Base-by-base conservation (phyloP, 2,113 vertebrate genomes). In the Oryzias melastigma region DNA sequence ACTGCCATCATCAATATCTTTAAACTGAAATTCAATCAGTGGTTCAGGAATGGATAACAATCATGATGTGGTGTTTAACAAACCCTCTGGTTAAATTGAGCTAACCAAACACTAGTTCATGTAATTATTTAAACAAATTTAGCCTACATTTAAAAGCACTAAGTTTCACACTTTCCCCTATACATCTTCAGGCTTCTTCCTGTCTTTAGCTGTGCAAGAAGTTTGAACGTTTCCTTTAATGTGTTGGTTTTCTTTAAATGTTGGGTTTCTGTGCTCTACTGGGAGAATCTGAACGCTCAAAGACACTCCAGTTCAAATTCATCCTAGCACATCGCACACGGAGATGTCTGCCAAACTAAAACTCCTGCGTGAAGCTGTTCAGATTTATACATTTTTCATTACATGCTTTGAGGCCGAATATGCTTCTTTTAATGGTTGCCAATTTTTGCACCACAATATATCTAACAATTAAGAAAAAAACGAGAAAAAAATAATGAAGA, bases 221-320 rank as follows among this genome's bases (percentile, higher is more conserved):
- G 42, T 46, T 24, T 18, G 17, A 59, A 35, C 44, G 5, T 35
- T 45, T 59, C 25, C 14, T 52, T 52, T 14, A 20, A 65, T 59
- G 48, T 53, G 18, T 48, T 42, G 19, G 17, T 20, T 17, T 49
- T 47, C 44, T 53, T 51, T 61, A 46, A 45, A 66, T 47, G 10
- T 15, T 22, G 0, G 46, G 17, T 52, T 46, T 51, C 43, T 41
- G 16, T 27, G 10, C 10, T 18, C 20, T 10, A 6, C 13, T 35
- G 13, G 8, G 35, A 16, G 48, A 16, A 20, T 42, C 10, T 22
- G 24, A 53, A 52, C 22, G n/a, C 62, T 58, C 22, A 58, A 19
- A 54, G 27, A 58, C 29, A 29, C n/a, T 29, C 35, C 47, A 48
- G 22, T 19, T 73, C 16, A 61, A 25, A 48, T 61, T 52, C 27